A percentile compares a stretch with the other conserved stretches of the same genome.
phyloP scores from a whole-genome alignment of 2,888 invertebrate species.

The Phalera bucephala region DNA sequence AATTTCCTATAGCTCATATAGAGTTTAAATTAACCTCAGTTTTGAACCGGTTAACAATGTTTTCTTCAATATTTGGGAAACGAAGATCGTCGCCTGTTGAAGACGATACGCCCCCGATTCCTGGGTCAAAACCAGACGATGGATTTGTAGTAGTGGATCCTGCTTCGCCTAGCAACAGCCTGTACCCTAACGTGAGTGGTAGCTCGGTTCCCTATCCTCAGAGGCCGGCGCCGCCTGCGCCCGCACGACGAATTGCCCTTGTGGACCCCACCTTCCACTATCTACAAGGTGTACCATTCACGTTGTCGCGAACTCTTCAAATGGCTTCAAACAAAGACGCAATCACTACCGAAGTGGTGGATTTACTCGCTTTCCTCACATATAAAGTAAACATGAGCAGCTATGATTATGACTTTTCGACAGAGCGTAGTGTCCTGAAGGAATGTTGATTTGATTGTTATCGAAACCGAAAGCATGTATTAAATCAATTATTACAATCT shows the following conservation, averaged over 20 bases:
- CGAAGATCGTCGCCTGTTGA: conserved; percentile 73
- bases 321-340: conserved; percentile 72
- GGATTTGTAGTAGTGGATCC: conserved; percentile 68
- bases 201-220: conserved; percentile 40
- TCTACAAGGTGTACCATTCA: conserved; percentile 81
- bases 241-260: conserved; percentile 31
- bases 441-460: too few relatives aligned
- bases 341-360: conserved; percentile 73
- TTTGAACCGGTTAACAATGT: too few relatives aligned
- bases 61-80: conserved; percentile 75
- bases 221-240: conserved; percentile 60
- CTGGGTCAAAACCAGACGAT: conserved; percentile 65
- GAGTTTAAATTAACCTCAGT: too few relatives aligned
- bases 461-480: too few relatives aligned
- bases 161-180: conserved; percentile 43
- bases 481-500: too few relatives aligned
- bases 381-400: conserved; percentile 66
- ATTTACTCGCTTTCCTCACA: conserved; percentile 76
- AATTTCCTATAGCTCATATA: too few relatives aligned
- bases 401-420: conserved; percentile 77
- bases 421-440: conserved; percentile 80
- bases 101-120: conserved; percentile 71
- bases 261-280: conserved; percentile 70
- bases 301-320: conserved; percentile 71
- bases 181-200: conserved; percentile 65